Percentiles rank a stretch among this genome's conserved stretches.
Conservation (phyloP, 2,888 invertebrate genomes). For the Protophormia terraenovae region DNA sequence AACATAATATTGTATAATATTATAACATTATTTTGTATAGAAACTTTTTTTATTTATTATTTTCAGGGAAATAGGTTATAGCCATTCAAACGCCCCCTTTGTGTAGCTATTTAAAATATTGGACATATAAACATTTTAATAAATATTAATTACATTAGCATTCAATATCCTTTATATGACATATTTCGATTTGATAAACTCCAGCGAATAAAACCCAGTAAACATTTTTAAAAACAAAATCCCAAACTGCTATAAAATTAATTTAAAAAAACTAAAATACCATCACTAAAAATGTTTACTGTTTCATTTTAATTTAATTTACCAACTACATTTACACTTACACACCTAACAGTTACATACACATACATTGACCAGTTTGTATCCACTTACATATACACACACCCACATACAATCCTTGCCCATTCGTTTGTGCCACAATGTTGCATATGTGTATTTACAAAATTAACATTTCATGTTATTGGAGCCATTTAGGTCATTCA, state of each 20-base stretch:
- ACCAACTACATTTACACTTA: conserved; percentile 17
- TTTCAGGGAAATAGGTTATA: neutral
- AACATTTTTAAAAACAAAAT: neutral
- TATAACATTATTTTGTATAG: conserved; percentile 44
- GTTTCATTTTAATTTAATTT: conserved; percentile 47
- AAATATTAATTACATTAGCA: conserved; percentile 71
- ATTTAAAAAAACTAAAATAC: too few relatives aligned
- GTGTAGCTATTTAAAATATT: conserved; percentile 38
- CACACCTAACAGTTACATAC: conserved; percentile 17
- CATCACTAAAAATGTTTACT: conserved; percentile 8
- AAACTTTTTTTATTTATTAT: conserved; percentile 44
- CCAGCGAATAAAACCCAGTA: neutral
- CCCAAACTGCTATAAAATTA: too few relatives aligned
- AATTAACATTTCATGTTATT: conserved; percentile 63
- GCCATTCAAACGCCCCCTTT: too few relatives aligned
- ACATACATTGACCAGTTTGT: neutral
- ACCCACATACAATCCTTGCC: neutral
- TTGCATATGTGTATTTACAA: conserved; percentile 47
- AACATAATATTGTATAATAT: conserved; percentile 12
- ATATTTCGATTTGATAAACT: conserved; percentile 61
- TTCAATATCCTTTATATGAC: conserved; percentile 64
- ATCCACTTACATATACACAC: neutral
- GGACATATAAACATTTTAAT: conserved; percentile 66
- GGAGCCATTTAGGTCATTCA: conserved; percentile 54
- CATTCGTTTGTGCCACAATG: neutral